Conservation (phyloP, 2,113 vertebrate genomes). For the Leptocoma aspasia region DNA sequence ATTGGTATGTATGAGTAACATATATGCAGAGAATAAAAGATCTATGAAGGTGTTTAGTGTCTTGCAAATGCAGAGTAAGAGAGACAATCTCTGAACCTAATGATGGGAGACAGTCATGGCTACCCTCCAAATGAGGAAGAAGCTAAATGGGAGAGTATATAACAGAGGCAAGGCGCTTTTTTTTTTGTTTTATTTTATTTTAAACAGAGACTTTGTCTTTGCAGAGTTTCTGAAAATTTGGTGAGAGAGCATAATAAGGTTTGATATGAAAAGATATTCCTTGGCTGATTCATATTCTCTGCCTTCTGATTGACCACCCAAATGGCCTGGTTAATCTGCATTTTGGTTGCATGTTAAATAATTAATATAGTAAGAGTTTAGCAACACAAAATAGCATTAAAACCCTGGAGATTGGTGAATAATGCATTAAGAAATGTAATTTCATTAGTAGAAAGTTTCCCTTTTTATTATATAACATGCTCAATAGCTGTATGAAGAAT, state of each 20-base stretch:
- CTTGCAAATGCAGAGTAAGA: background rate
- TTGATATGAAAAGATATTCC: background rate
- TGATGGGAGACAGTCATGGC: background rate
- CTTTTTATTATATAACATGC: background rate
- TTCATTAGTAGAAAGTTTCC: background rate
- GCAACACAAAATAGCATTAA: slow-evolving; percentile 20
- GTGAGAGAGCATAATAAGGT: background rate
- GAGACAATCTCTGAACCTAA: background rate
- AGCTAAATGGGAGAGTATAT: background rate
- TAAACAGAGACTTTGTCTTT: background rate
- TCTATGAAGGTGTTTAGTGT: background rate
- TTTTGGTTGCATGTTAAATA: slow-evolving; percentile 34
- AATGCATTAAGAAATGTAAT: slow-evolving; percentile 51
- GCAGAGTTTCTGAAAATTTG: background rate
- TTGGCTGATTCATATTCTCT: background rate
- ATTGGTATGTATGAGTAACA: background rate
- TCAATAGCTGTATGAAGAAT: slow-evolving; percentile 8
- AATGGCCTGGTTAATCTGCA: slow-evolving; percentile 18
- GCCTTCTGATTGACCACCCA: slow-evolving; percentile 14
- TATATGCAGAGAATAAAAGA: background rate
- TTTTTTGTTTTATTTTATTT: background rate
- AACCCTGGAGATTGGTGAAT: slow-evolving; percentile 35
- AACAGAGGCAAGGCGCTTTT: background rate
- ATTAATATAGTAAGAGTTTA: slow-evolving; percentile 26
- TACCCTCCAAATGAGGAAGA: background rate